These are phyloP conservation scores for Drosophila pseudoobscura DNA, from an alignment of 1,140 invertebrate genomes.

Conservation along the genomic window DNA sequence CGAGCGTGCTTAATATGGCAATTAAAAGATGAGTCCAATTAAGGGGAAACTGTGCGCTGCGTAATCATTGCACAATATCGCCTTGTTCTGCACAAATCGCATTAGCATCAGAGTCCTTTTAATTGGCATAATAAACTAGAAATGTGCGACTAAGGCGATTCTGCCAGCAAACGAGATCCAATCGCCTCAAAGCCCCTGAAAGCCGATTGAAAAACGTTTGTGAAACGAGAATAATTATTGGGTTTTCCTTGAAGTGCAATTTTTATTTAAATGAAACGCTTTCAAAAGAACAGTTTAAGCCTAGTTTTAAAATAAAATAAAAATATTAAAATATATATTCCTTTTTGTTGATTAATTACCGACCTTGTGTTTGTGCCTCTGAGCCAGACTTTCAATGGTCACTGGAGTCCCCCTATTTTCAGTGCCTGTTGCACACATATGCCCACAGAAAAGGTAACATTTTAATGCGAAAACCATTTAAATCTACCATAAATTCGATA, in stretches of 20 bases:
- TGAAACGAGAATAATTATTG: neutral
- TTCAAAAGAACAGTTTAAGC: no score
- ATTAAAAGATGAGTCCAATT: constrained; percentile 78
- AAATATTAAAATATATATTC: no score
- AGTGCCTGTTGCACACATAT: no score
- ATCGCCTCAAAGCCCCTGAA: neutral
- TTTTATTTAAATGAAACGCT: no score
- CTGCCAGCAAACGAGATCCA: neutral
- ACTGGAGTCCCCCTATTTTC: no score
- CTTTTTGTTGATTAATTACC: no score
- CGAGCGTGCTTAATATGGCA: constrained; percentile 68
- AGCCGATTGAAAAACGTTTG: neutral
- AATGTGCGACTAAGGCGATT: neutral
- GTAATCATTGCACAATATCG: constrained; percentile 56
- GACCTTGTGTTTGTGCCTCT: no score
- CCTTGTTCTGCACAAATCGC: constrained; percentile 43
- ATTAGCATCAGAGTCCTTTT: constrained; percentile 47
- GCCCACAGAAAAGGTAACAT: no score
- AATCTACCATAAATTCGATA: no score
- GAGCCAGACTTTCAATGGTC: no score
- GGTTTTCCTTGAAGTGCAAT: no score
- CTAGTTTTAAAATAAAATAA: no score
- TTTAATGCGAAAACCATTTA: neutral
- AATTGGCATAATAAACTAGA: constrained; percentile 65
- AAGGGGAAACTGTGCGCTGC: constrained; percentile 54